Conservation (phyloP, 2,888 invertebrate genomes). For the Caradrina clavipalpis region DNA sequence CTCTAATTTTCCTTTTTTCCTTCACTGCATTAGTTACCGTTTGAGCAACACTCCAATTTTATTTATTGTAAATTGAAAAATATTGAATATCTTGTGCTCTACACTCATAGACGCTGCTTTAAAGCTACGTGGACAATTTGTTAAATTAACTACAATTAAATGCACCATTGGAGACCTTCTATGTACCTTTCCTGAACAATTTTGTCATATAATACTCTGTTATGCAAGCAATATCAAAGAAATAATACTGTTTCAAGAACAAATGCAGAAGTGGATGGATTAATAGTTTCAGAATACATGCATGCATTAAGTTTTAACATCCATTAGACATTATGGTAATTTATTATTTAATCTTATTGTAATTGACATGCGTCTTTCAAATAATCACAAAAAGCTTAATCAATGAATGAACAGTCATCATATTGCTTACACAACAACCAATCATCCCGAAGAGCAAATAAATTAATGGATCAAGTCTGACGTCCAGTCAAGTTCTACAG, state of each 20-base stretch:
- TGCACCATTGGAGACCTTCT: conserved; percentile 86
- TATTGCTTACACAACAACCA: conserved; percentile 83
- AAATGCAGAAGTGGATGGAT: conserved; percentile 75
- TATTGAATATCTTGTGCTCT: conserved; percentile 85
- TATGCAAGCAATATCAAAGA: conserved; percentile 84
- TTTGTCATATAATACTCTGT: conserved; percentile 72
- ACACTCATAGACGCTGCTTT: conserved; percentile 82
- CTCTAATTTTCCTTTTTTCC: conserved; percentile 74
- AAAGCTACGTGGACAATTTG: conserved; percentile 88
- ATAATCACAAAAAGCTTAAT: conserved; percentile 63
- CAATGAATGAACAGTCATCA: conserved; percentile 57
- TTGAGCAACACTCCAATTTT: conserved; percentile 85
- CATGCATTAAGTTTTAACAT: conserved; percentile 61
- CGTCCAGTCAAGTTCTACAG: conserved; percentile 70
- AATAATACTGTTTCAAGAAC: conserved; percentile 80
- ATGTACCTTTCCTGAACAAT: conserved; percentile 73
- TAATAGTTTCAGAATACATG: conserved; percentile 65
- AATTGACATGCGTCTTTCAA: conserved; percentile 82
- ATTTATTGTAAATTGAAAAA: conserved; percentile 78
- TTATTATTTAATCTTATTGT: conserved; percentile 69
- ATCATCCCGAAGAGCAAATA: conserved; percentile 70
- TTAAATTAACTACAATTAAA: conserved; percentile 89
- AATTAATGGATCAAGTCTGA: conserved; percentile 71
- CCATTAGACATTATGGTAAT: conserved; percentile 60
- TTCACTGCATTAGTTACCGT: conserved; percentile 70